Percentiles rank a stretch among this genome's conserved stretches.
These are phyloP conservation scores for Aleiodes sp. DNA, from an alignment of 1,140 invertebrate genomes.

Conservation along the genomic window DNA sequence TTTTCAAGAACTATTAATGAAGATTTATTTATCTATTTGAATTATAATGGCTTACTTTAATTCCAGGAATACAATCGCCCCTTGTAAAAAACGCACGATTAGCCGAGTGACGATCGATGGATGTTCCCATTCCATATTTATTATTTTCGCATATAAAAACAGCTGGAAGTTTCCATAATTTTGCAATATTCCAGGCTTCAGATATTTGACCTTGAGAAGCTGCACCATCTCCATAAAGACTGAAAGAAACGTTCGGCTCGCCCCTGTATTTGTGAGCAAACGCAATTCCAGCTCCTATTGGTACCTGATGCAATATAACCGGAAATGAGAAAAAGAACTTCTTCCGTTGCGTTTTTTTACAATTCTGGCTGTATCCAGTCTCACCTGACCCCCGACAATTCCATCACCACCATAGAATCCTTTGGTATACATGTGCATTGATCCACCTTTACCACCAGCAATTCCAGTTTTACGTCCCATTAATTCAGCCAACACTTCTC, in stretches of 20 bases:
- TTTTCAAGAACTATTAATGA: too few species aligned
- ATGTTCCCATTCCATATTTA: constrained; percentile 97
- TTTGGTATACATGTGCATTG: constrained; percentile 88
- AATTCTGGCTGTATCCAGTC: constrained; percentile 16
- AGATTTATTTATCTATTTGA: neutral
- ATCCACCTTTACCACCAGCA: constrained; percentile 94
- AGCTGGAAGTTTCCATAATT: constrained; percentile 90
- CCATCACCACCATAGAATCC: constrained; percentile 99
- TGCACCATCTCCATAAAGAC: constrained; percentile 96
- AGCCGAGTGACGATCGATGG: constrained; percentile 84
- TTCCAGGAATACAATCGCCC: constrained; percentile 94
- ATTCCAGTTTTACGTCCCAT: constrained; percentile 88
- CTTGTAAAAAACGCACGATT: constrained; percentile 91
- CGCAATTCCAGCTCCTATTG: constrained; percentile 92
- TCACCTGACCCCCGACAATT: constrained; percentile 96
- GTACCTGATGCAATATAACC: constrained; percentile 71
- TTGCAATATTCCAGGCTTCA: constrained; percentile 83
- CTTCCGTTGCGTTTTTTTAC: neutral
- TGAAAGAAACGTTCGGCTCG: constrained; percentile 82
- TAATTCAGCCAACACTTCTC: constrained; percentile 89
- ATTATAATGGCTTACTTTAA: constrained; percentile 65
- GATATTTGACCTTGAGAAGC: constrained; percentile 92
- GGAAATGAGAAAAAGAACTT: neutral
- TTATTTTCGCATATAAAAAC: constrained; percentile 99
- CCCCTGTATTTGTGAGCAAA: constrained; percentile 89